These are phyloP conservation scores for Thunnus maccoyii DNA, from an alignment of 2,113 vertebrate genomes.

Conservation along the genomic window DNA sequence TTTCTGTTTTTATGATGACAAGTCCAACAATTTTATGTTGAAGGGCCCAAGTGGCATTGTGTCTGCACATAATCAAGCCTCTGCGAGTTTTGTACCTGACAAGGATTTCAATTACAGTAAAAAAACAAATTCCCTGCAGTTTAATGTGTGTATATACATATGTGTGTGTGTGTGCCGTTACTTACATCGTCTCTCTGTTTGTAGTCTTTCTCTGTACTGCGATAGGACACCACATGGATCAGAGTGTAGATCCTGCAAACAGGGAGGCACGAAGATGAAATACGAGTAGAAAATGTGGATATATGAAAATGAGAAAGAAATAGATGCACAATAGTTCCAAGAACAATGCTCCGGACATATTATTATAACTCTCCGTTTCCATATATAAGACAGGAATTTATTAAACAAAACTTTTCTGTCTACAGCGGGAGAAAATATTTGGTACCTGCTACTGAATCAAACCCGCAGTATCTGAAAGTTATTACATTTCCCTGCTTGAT, in stretches of 20 bases:
- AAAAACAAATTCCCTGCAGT: neutral
- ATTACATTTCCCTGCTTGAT: neutral
- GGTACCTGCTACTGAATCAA: neutral
- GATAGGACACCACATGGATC: conserved; percentile 86
- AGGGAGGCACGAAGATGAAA: conserved; percentile 30
- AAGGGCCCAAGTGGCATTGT: neutral
- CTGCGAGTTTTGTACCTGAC: neutral
- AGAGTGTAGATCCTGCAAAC: conserved; percentile 85
- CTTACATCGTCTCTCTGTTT: conserved; percentile 69
- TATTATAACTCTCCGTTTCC: neutral
- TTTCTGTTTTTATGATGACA: neutral
- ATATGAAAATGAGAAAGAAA: conserved; percentile 5
- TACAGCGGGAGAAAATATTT: neutral
- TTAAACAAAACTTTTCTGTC: too few relatives aligned
- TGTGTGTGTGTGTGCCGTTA: conserved; percentile 1
- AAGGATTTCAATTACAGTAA: neutral
- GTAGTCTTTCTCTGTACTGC: conserved; percentile 84
- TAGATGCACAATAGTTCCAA: neutral
- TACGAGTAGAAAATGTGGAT: neutral
- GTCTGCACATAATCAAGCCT: neutral
- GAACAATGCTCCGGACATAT: neutral
- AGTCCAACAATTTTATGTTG: neutral
- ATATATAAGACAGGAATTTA: neutral
- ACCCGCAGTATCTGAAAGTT: neutral
- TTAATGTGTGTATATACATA: neutral